These are phyloP conservation scores for Heptranchias perlo DNA, from an alignment of 2,113 vertebrate species.

Conservation along the genomic window DNA sequence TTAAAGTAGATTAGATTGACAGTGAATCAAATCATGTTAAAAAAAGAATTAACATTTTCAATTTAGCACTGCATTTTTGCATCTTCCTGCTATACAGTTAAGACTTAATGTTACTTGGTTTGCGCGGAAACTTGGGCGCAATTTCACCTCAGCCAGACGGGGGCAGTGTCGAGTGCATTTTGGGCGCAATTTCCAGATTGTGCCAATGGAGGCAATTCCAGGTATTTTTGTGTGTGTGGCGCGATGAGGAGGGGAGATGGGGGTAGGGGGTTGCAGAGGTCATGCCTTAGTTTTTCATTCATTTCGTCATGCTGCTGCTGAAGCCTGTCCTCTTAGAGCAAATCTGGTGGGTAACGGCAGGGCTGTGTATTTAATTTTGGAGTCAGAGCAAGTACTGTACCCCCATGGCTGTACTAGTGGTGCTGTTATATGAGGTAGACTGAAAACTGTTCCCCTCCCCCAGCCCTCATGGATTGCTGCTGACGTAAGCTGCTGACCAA, in stretches of 20 bases:
- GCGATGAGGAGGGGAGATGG: too few species aligned
- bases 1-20: too few species aligned
- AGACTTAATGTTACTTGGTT: too few species aligned
- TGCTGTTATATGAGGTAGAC: neutral
- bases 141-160: too few species aligned
- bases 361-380: neutral
- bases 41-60: too few species aligned
- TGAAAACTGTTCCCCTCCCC: neutral
- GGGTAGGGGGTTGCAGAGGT: neutral
- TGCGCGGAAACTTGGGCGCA: too few species aligned
- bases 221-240: neutral
- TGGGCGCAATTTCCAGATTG: too few species aligned
- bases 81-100: too few species aligned
- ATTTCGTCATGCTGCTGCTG: neutral
- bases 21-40: too few species aligned
- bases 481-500: constrained; percentile 6
- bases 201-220: too few species aligned
- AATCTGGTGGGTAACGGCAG: neutral
- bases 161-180: too few species aligned
- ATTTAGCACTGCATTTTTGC: too few species aligned
- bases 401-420: neutral
- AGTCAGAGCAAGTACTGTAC: neutral
- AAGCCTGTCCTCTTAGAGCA: neutral
- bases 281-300: neutral
- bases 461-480: neutral